These are phyloP conservation scores for Meandrusa payeni DNA, from an alignment of 2,888 invertebrate species.

Conservation along the genomic window DNA sequence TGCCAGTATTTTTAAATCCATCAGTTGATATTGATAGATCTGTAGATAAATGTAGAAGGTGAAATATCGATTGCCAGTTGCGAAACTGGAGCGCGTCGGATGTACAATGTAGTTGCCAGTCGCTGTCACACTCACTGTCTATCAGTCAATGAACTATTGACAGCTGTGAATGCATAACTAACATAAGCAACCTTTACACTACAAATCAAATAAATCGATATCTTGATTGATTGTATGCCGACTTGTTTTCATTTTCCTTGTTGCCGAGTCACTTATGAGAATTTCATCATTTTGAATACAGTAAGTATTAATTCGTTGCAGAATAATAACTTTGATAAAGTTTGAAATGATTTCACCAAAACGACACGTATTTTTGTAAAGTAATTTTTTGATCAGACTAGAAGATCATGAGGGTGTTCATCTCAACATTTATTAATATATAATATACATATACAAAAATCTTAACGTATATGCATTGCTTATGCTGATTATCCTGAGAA, in stretches of 20 bases:
- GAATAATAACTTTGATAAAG: too few relatives aligned
- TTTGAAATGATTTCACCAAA: too few relatives aligned
- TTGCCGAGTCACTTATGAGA: background rate
- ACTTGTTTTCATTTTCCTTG: background rate
- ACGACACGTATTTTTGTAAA: too few relatives aligned
- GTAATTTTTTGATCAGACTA: too few relatives aligned
- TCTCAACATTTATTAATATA: too few relatives aligned
- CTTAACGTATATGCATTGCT: too few relatives aligned
- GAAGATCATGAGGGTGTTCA: too few relatives aligned
- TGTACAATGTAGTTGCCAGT: slow-evolving; percentile 34
- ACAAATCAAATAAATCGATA: slow-evolving; percentile 27
- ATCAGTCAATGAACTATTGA: slow-evolving; percentile 39
- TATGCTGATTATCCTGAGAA: too few relatives aligned
- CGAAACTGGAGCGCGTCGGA: slow-evolving; percentile 41
- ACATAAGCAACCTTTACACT: slow-evolving; percentile 34
- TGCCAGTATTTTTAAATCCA: background rate
- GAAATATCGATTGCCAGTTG: slow-evolving; percentile 32
- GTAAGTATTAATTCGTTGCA: too few relatives aligned
- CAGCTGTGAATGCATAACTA: slow-evolving; percentile 37
- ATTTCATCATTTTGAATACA: background rate
- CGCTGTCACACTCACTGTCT: slow-evolving; percentile 45
- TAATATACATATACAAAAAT: too few relatives aligned
- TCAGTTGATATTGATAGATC: slow-evolving; percentile 5
- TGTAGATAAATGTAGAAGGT: slow-evolving; percentile 7
- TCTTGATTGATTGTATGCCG: slow-evolving; percentile 28